Evolutionary conservation across 2,888 invertebrate genomes (phyloP).

Genomic region (Phragmatobia fuliginosa): DNA sequence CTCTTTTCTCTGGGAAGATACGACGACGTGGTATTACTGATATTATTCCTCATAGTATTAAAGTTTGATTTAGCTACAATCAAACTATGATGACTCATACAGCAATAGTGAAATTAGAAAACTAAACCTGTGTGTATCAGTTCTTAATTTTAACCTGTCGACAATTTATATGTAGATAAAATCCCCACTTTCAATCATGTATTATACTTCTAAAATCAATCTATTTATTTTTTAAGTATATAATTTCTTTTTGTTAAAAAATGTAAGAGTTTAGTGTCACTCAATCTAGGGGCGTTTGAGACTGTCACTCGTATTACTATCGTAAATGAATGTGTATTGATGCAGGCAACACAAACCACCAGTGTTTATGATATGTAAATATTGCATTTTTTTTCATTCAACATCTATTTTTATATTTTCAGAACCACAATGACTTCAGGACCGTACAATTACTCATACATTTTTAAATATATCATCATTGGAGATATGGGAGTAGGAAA

Average conservation of each 20-base stretch:
- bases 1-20: constrained; percentile 2
- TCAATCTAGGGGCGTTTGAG: constrained; percentile 3
- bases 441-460: constrained; percentile 99
- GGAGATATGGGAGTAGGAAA: constrained; percentile 99
- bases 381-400: background rate
- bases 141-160: background rate
- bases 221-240: background rate
- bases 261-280: background rate
- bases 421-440: constrained; percentile 93
- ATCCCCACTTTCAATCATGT: background rate
- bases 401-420: constrained; percentile 35
- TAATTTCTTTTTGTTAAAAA: background rate
- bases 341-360: background rate
- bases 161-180: background rate
- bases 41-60: background rate
- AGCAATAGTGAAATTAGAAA: constrained; percentile 22
- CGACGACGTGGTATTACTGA: background rate
- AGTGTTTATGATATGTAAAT: background rate
- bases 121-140: constrained; percentile 16
- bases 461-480: constrained; percentile 99
- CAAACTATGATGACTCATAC: constrained; percentile 42
- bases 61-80: constrained; percentile 10
- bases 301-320: background rate
- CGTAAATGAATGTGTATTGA: background rate
- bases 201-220: background rate